A percentile compares a stretch with the other conserved stretches of the same genome.
phyloP scores from a whole-genome alignment of 2,888 invertebrate species.

The Norana najaformis region DNA sequence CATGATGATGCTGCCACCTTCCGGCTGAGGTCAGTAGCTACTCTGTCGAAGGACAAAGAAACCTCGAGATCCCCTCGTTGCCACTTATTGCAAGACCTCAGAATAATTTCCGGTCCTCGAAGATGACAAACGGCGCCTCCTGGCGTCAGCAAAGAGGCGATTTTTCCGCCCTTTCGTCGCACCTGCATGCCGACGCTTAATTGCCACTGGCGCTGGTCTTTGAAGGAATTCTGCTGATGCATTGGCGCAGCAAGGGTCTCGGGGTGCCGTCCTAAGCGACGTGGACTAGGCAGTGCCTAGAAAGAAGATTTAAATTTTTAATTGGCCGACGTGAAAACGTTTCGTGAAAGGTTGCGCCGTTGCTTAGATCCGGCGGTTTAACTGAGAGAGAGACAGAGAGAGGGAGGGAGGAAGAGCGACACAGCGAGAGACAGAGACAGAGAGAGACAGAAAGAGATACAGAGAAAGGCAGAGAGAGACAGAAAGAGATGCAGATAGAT shows the following conservation, averaged over 20 bases:
- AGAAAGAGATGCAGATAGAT: no score
- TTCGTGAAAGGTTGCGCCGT: no score
- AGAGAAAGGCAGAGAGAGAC: conserved; percentile 28
- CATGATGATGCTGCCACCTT: neutral
- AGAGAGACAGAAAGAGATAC: conserved; percentile 15
- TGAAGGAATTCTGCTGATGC: no score
- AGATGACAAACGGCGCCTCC: neutral
- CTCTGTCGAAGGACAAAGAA: neutral
- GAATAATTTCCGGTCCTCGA: neutral
- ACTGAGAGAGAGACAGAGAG: neutral
- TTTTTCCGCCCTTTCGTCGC: no score
- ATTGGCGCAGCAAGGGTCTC: no score
- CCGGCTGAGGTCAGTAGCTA: neutral
- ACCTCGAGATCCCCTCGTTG: neutral
- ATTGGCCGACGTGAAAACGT: no score
- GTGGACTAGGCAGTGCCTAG: no score
- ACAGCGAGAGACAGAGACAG: no score
- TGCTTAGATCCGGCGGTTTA: neutral
- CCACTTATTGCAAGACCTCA: neutral
- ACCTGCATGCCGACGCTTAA: no score
- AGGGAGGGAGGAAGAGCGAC: neutral
- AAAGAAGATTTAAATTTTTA: no score
- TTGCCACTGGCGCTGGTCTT: no score
- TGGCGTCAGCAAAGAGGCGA: neutral
- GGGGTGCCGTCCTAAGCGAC: no score